phyloP scores from a whole-genome alignment of 2,113 vertebrate species.

The Tetrax tetrax region DNA sequence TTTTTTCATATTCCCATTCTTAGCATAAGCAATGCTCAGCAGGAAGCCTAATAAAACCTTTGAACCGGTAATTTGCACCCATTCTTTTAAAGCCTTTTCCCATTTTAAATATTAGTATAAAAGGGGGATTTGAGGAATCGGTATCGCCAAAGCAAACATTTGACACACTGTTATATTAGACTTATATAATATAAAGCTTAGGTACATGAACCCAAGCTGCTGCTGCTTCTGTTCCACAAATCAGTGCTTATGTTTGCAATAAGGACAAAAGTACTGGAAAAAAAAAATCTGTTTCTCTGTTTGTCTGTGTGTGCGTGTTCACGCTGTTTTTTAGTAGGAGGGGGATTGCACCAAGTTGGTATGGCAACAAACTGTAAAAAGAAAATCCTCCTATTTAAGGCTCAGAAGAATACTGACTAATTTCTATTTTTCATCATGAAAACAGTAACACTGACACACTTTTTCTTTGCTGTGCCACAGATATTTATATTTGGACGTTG shows the following conservation, averaged over 20 bases:
- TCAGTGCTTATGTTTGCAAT: constrained; percentile 21
- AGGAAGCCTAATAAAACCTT: constrained; percentile 60
- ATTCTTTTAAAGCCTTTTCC: constrained; percentile 77
- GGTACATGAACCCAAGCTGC: constrained; percentile 14
- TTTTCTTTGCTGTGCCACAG: background rate
- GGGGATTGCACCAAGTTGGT: background rate
- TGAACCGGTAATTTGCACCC: constrained; percentile 70
- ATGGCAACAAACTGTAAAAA: background rate
- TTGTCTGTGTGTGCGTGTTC: background rate
- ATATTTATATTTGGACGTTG: background rate
- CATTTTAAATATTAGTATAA: constrained; percentile 78
- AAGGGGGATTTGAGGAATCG: constrained; percentile 72
- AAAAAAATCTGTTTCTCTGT: constrained; percentile 25
- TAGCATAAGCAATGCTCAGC: background rate
- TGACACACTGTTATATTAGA: constrained; percentile 67
- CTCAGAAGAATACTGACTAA: background rate
- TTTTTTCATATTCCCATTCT: constrained; percentile 28
- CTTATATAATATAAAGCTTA: constrained; percentile 53
- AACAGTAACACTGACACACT: background rate
- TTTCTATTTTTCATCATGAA: background rate
- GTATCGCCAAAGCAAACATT: constrained; percentile 76
- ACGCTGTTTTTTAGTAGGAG: background rate
- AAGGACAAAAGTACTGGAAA: constrained; percentile 52
- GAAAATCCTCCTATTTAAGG: background rate
- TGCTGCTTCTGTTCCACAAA: constrained; percentile 22